These are phyloP conservation scores for Agrochola circellaris DNA, from an alignment of 2,888 invertebrate genomes.

Conservation along the genomic window DNA sequence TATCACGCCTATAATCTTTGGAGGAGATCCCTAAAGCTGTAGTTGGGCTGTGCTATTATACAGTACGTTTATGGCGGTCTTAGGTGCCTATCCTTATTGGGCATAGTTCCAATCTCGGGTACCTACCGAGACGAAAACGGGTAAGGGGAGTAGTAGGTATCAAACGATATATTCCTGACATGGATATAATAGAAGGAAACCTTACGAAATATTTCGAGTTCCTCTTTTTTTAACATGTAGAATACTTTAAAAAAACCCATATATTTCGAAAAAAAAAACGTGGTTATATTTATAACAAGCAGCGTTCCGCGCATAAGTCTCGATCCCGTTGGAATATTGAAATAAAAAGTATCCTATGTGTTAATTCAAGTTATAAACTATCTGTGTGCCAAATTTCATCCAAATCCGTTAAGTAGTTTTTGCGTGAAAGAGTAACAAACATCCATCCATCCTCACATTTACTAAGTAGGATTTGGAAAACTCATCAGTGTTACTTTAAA, in stretches of 20 bases:
- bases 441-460: too few species aligned
- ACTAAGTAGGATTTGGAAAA: too few species aligned
- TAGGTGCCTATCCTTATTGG: slow-evolving; percentile 50
- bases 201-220: not conserved
- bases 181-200: not conserved
- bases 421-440: too few species aligned
- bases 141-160: slow-evolving; percentile 6
- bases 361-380: too few species aligned
- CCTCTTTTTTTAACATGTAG: not conserved
- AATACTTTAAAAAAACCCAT: not conserved
- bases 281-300: not conserved
- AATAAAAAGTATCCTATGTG: too few species aligned
- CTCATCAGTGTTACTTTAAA: not conserved
- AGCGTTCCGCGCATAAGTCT: too few species aligned
- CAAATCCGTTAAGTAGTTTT: too few species aligned
- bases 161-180: slow-evolving; percentile 2
- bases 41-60: slow-evolving; percentile 35
- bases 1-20: slow-evolving; percentile 38
- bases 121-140: slow-evolving; percentile 15
- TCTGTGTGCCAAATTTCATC: too few species aligned
- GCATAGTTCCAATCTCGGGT: slow-evolving; percentile 52
- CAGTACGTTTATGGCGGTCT: slow-evolving; percentile 50
- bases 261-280: not conserved
- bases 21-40: slow-evolving; percentile 40
- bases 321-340: too few species aligned